phyloP scores from a whole-genome alignment of 2,113 vertebrate genomes.

The Pithys albifrons region DNA sequence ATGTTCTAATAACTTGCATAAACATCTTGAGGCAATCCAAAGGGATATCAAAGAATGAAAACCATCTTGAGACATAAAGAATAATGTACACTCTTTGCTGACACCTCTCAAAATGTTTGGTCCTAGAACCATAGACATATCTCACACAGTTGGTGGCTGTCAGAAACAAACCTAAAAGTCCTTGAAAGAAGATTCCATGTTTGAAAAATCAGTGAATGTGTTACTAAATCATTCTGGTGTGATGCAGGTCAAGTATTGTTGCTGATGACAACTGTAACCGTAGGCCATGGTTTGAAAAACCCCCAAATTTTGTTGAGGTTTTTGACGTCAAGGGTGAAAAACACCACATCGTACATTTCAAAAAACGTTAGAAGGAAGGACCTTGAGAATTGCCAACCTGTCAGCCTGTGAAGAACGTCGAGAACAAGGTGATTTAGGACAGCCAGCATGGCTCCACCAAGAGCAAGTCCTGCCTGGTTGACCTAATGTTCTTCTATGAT shows the following conservation, averaged over 20 bases:
- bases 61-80: background rate
- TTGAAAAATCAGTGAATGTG: background rate
- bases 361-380: background rate
- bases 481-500: fast-evolving
- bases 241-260: background rate
- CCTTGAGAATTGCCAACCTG: background rate
- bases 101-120: background rate
- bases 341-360: background rate
- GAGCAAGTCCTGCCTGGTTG: background rate
- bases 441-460: background rate
- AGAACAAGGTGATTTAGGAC: background rate
- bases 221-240: background rate
- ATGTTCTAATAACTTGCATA: background rate
- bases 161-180: background rate
- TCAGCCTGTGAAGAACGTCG: background rate
- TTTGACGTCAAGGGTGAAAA: background rate
- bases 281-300: background rate
- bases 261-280: background rate
- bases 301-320: background rate
- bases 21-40: background rate
- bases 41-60: background rate
- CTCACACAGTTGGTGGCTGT: background rate
- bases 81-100: background rate
- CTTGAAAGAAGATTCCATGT: background rate
- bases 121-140: background rate